These are phyloP conservation scores for Chondrosia reniformis DNA, from an alignment of 37 sponge, comb jelly and placozoan species.

Conservation along the genomic window DNA sequence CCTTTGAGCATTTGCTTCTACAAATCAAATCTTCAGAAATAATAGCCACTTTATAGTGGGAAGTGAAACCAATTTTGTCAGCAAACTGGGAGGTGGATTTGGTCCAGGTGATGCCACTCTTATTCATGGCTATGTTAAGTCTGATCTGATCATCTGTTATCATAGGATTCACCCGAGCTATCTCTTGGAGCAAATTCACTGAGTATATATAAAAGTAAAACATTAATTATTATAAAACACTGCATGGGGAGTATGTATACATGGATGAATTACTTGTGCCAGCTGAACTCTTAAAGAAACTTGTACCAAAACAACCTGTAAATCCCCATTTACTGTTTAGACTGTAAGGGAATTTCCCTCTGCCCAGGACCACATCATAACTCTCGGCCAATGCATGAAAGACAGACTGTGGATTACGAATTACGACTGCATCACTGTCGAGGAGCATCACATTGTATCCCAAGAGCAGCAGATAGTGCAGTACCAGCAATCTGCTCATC, in stretches of 20 bases:
- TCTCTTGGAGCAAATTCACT: neutral
- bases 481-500: neutral
- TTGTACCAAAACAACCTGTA: slow-evolving; percentile 8
- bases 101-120: neutral
- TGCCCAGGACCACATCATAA: slow-evolving; percentile 16
- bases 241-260: neutral
- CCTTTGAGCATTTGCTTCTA: no score
- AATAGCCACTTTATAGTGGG: no score
- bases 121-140: neutral
- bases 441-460: slow-evolving; percentile 3
- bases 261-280: neutral
- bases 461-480: neutral
- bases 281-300: neutral
- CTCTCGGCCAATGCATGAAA: neutral
- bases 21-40: no score
- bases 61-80: no score
- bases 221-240: neutral
- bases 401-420: neutral
- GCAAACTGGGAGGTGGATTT: no score
- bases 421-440: slow-evolving; percentile 1
- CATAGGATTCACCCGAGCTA: neutral
- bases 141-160: slow-evolving; percentile 2
- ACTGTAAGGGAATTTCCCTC: slow-evolving; percentile 5
- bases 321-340: neutral
- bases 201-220: neutral